A percentile compares a stretch with the other conserved stretches of the same genome.
These are phyloP conservation scores for Chelonoidis abingdonii DNA, from an alignment of 2,113 vertebrate genomes.

Conservation along the genomic window DNA sequence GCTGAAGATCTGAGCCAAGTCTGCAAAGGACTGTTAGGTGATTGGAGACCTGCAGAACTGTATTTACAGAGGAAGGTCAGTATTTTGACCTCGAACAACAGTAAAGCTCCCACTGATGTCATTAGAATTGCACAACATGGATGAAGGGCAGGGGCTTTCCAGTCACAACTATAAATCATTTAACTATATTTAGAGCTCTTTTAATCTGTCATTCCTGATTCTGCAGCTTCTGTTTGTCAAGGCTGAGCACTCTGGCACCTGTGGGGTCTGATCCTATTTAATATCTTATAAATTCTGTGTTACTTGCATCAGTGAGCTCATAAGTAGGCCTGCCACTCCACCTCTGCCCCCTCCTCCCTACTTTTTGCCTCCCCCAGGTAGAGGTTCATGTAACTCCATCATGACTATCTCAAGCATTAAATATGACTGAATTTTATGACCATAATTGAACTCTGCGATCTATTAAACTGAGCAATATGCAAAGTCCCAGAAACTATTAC, in stretches of 20 bases:
- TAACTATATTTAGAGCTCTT: not conserved
- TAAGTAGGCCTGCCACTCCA: not conserved
- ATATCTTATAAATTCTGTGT: not conserved
- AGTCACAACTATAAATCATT: not conserved
- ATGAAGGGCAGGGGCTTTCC: not conserved
- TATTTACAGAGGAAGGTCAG: not conserved
- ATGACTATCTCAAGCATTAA: not conserved
- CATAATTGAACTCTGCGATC: rapidly evolving
- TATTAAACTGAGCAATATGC: not conserved
- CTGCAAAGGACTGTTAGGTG: not conserved
- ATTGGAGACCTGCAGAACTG: not conserved
- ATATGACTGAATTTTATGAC: not conserved
- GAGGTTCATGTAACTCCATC: not conserved
- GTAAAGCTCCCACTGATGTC: not conserved
- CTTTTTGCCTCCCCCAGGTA: not conserved
- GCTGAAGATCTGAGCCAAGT: not conserved
- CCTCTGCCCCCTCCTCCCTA: not conserved
- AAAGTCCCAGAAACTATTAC: not conserved
- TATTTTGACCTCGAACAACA: not conserved
- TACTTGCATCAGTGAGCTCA: not conserved
- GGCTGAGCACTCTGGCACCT: not conserved
- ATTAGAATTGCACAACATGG: not conserved
- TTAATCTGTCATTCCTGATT: not conserved
- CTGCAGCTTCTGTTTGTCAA: not conserved
- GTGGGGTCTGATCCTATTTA: not conserved